A percentile compares a stretch with the other conserved stretches of the same genome.
Conservation (phyloP, 53 echinoderm and acorn worm species). For the Paracentrotus lividus region DNA sequence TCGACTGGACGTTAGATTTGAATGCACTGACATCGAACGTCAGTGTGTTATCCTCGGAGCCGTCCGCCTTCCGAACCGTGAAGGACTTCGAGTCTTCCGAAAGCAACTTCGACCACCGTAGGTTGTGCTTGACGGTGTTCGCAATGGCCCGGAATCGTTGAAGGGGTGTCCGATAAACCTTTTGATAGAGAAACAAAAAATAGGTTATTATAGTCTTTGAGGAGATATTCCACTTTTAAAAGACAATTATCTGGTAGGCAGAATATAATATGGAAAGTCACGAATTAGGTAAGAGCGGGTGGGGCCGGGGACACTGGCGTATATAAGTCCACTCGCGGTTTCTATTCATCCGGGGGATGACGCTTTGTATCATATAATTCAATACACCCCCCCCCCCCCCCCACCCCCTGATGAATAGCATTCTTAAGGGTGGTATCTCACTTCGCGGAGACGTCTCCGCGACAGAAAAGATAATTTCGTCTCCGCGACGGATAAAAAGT, state of each 20-base stretch:
- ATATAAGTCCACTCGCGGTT: no score
- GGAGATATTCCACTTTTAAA: background rate
- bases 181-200: background rate
- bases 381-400: no score
- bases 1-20: constrained; percentile 94
- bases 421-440: no score
- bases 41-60: constrained; percentile 76
- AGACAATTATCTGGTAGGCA: background rate
- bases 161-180: constrained; percentile 77
- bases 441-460: no score
- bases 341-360: no score
- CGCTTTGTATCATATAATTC: no score
- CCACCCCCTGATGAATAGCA: no score
- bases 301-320: background rate
- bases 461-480: no score
- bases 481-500: no score
- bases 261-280: background rate
- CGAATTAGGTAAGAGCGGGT: background rate
- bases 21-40: constrained; percentile 96
- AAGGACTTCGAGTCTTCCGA: constrained; percentile 80
- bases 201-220: background rate
- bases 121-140: constrained; percentile 92
- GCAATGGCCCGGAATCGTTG: constrained; percentile 89
- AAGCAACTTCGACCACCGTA: constrained; percentile 88
- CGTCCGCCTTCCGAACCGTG: constrained; percentile 89